Conservation (phyloP, 2,888 invertebrate genomes). For the Eudasyphora cyanicolor region DNA sequence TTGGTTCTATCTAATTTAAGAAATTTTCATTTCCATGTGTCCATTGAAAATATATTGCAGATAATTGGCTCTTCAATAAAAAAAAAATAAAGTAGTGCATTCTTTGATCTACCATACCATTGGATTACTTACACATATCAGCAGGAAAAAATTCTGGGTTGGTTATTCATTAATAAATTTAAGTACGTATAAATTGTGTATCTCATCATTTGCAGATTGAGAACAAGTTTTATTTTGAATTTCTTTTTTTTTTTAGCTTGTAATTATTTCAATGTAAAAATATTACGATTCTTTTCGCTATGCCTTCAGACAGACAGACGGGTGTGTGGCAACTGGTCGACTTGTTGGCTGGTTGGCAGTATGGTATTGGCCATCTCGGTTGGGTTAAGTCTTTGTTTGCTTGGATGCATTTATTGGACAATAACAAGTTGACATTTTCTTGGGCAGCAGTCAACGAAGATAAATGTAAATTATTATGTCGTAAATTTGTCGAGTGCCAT, state of each 20-base stretch:
- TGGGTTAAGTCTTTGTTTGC: constrained; percentile 39
- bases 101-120: no score
- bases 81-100: no score
- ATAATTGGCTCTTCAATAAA: no score
- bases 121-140: no score
- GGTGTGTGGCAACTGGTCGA: constrained; percentile 26
- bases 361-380: neutral
- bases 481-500: constrained; percentile 73
- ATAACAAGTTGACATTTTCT: constrained; percentile 63
- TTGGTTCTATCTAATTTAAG: no score
- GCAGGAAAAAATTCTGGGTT: no score
- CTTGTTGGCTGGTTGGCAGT: constrained; percentile 48
- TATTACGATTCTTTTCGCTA: neutral
- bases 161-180: constrained; percentile 60
- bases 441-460: constrained; percentile 73
- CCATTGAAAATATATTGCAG: no score
- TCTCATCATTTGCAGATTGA: constrained; percentile 64
- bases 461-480: constrained; percentile 79
- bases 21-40: no score
- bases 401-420: constrained; percentile 60
- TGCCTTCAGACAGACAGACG: no score
- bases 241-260: constrained; percentile 46
- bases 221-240: constrained; percentile 55
- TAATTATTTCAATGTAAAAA: constrained; percentile 41
- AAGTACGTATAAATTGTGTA: constrained; percentile 53